Conservation (phyloP, 1,140 invertebrate species). For the Tetragonula clypearis region DNA sequence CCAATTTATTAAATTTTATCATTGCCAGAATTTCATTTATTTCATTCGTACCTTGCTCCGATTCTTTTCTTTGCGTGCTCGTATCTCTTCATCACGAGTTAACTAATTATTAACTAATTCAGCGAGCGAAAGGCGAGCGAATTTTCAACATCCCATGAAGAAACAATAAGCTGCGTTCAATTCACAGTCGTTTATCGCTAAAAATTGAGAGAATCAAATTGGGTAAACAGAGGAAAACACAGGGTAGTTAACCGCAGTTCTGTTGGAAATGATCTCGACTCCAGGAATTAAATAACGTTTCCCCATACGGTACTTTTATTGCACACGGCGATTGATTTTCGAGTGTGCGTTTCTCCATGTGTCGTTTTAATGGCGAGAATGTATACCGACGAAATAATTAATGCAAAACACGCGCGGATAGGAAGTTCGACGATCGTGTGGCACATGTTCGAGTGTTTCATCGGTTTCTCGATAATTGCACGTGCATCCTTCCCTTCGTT, state of each 20-base stretch:
- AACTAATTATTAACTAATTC: not conserved
- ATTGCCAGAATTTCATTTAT: not conserved
- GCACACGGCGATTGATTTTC: not conserved
- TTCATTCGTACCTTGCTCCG: too few species aligned
- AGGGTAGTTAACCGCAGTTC: not conserved
- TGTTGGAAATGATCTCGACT: not conserved
- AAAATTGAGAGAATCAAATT: not conserved
- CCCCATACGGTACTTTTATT: slow-evolving; percentile 52
- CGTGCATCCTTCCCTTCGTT: not conserved
- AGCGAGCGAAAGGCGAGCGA: not conserved
- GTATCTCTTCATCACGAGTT: slow-evolving; percentile 20
- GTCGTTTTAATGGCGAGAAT: not conserved
- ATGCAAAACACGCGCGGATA: not conserved
- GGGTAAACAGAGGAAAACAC: not conserved
- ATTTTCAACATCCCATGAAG: not conserved
- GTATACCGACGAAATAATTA: not conserved
- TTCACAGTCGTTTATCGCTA: not conserved
- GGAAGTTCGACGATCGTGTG: not conserved
- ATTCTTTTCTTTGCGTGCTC: not conserved
- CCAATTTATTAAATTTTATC: slow-evolving; percentile 28
- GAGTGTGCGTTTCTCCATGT: not conserved
- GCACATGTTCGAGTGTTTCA: not conserved
- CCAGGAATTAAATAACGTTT: not conserved
- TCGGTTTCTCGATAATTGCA: slow-evolving; percentile 10
- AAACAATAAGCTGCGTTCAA: not conserved